phyloP scores from a whole-genome alignment of 2,888 invertebrate genomes.

The Liodrosophila aerea region DNA sequence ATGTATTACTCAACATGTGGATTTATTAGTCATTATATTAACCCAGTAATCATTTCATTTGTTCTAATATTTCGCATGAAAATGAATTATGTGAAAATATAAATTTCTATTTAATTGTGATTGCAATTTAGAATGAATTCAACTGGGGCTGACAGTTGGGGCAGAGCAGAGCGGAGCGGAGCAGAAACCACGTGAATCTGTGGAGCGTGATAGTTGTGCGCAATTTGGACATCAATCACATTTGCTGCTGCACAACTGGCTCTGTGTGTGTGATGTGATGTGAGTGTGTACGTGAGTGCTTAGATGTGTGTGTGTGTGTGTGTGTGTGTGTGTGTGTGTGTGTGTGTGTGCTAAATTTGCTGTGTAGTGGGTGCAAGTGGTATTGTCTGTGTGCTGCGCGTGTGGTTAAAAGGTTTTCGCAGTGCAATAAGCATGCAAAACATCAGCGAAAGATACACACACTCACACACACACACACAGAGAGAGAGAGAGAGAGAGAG shows the following conservation, averaged over 20 bases:
- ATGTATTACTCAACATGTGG: too few species aligned
- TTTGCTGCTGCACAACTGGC: conserved; percentile 35
- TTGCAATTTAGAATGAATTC: too few species aligned
- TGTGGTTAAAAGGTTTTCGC: conserved; percentile 34
- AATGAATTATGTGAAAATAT: too few species aligned
- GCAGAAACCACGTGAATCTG: conserved; percentile 1
- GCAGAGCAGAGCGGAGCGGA: neutral
- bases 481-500: neutral
- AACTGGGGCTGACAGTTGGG: too few species aligned
- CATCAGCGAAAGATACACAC: conserved; percentile 11
- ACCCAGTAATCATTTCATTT: too few species aligned
- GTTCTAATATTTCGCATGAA: too few species aligned
- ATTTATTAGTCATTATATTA: too few species aligned
- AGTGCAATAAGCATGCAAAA: conserved; percentile 29
- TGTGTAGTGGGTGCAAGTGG: conserved; percentile 10
- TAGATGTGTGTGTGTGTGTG: too few species aligned
- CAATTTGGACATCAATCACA: conserved; percentile 52
- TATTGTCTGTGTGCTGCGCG: conserved; percentile 5
- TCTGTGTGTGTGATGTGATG: conserved; percentile 5
- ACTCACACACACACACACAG: conserved; percentile 10
- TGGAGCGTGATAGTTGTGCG: conserved; percentile 22
- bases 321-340: conserved; percentile 10
- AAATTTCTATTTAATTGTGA: too few species aligned
- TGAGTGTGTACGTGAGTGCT: neutral
- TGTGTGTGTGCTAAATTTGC: conserved; percentile 14